Evolutionary conservation across 2,888 invertebrate species (phyloP), one percentile per base, ranked within the genome.

Genomic region (Unio delphinus): DNA sequence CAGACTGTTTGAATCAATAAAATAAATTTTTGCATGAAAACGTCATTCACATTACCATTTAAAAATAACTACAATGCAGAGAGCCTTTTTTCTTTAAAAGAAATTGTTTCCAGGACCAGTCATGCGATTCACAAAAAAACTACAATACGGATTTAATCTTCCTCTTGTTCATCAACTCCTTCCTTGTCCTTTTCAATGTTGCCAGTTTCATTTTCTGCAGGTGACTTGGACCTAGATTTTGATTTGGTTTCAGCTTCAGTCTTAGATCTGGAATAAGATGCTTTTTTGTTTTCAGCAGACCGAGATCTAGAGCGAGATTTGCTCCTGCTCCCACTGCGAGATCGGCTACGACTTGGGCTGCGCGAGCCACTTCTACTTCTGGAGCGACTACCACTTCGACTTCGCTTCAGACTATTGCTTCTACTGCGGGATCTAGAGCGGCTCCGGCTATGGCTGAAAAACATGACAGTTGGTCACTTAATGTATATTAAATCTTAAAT

Each of bases 381-480:
- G 64, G 69, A 69, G 5, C 74, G 69, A 30, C 70, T 68, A 17
- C 75, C 58, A 55, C 72, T 70, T 60, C 72, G 70, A 55, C 73
- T 69, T 45, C 68, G 67, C 26, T 74, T 67, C 30, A 75, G 67
- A 34, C 75, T 75, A 28, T 77, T 67, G n/a, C 72, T 74, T 18
- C 74, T 65, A 1, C 68, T 68, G 78, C 94, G 62, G 30, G 74
- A 71, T 15, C 76, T 65, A 30, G 76, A 72, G 26, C 78, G 61
- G 55, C 94, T 94, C 70, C 94, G 92, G 34, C 70, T 73, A 30
- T 28, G 64, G 23, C 64, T 64, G 55, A 45, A 65, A 72, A 45
- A 45, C 45, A 45, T 45, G 2, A 45, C 1, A 45, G 17, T 0
- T 23, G 59, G n/a, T 58, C 8, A 8, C 45, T 11, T 45, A 45